phyloP scores from a whole-genome alignment of 2,888 invertebrate genomes.

The Melikaiella ostensackeni region DNA sequence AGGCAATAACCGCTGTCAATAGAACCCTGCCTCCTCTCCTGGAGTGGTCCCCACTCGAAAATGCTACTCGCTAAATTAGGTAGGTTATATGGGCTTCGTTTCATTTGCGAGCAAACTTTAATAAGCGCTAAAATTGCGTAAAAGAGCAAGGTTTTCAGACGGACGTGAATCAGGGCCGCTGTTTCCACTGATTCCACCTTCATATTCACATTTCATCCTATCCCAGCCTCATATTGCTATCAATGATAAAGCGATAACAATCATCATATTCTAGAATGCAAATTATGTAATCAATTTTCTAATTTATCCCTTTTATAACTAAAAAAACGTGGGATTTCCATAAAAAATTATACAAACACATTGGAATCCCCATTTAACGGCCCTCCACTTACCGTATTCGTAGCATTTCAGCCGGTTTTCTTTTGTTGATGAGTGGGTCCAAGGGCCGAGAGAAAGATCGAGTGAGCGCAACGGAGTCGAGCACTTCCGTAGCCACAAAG shows the following conservation, averaged over 20 bases:
- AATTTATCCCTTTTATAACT: too few relatives aligned
- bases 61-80: slow-evolving; percentile 78
- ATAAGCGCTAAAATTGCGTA: slow-evolving; percentile 78
- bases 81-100: slow-evolving; percentile 78
- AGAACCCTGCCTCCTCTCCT: slow-evolving; percentile 71
- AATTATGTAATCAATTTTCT: not conserved
- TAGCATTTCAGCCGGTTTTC: too few relatives aligned
- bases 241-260: slow-evolving; percentile 22
- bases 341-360: not conserved
- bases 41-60: slow-evolving; percentile 76
- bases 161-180: slow-evolving; percentile 62
- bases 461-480: too few relatives aligned
- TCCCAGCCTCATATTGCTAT: slow-evolving; percentile 18
- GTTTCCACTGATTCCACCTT: slow-evolving; percentile 54
- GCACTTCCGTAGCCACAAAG: too few relatives aligned
- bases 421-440: too few relatives aligned
- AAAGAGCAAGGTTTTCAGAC: slow-evolving; percentile 78
- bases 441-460: too few relatives aligned
- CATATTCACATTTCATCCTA: slow-evolving; percentile 47
- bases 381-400: too few relatives aligned
- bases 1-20: slow-evolving; percentile 78
- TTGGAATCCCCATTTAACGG: too few relatives aligned
- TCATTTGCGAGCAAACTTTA: slow-evolving; percentile 78
- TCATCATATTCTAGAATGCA: not conserved
- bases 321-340: too few relatives aligned